Evolutionary conservation across 2,113 vertebrate genomes (phyloP), one percentile per base, ranked within the genome.

Genomic region (Calidris pugnax): DNA sequence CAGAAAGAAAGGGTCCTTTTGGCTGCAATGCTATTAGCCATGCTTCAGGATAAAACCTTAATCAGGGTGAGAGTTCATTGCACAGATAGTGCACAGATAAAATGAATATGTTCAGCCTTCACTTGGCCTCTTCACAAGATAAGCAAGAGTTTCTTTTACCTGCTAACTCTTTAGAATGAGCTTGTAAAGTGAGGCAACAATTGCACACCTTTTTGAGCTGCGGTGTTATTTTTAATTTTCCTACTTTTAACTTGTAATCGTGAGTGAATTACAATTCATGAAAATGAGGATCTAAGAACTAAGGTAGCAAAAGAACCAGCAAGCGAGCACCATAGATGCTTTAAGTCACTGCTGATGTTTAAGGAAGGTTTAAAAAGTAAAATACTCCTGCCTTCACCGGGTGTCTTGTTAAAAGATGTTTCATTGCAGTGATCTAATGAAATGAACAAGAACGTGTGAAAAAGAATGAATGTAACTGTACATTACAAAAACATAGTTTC

Each of bases 61-160:
- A 97, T 96, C 95, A 94, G 95, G 92, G 93, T 95, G 93, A 97
- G 91, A 96, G 95, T 96, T 98, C 97, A 97, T 17, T 82, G 92
- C 92, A 96, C 96, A 95, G 96, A 97, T 8, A 95, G 73, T 3
- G 6, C 89, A 90, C 72, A 90, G 93, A 95, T 93, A 92, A 96
- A 95, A 73, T 66, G 15, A 94, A 4, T 68, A 93, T 14, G 64
- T 76, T 85, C 86, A 75, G 76, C 60, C 72, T 90, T 83, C 41
- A 67, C 73, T 43, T 80, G 51, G 81, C 81, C n/a, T 88, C 62
- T 84, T 66, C 32, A 24, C 9, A 16, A 97, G 78, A 95, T 51
- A 93, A 96, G 75, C 23, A 73, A 67, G 23, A 55, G 51, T 28
- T 94, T 67, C 48, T 85, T 86, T 57, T 62, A 74, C 51, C 50